Conservation (phyloP, 1,140 invertebrate species). For the Conopomorpha cramerella region DNA sequence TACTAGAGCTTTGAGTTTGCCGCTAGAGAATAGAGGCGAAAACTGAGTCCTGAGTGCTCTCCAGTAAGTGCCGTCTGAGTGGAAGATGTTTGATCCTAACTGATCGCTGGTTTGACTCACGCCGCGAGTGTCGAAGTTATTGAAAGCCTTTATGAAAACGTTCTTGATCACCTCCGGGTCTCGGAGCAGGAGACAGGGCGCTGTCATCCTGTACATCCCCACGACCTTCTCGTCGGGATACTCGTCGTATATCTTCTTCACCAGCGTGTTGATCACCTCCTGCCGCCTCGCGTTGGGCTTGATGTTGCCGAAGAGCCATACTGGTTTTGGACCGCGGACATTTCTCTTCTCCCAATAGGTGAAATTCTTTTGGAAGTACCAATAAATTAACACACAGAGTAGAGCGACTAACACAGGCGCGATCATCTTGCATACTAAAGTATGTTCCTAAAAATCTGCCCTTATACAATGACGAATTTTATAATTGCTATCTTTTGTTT, state of each 20-base stretch:
- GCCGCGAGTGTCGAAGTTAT: constrained; percentile 54
- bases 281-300: constrained; percentile 10
- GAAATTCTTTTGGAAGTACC: constrained; percentile 13
- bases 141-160: constrained; percentile 65
- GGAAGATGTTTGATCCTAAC: constrained; percentile 44
- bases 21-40: constrained; percentile 63
- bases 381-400: constrained; percentile 5
- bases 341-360: constrained; percentile 16
- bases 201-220: constrained; percentile 29
- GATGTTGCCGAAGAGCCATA: constrained; percentile 15
- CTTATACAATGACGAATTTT: too few relatives aligned
- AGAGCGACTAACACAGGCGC: neutral
- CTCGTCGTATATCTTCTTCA: constrained; percentile 15
- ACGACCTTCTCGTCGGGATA: constrained; percentile 25
- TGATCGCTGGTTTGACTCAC: constrained; percentile 54
- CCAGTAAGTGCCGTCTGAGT: constrained; percentile 59
- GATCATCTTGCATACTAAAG: neutral
- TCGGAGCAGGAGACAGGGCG: constrained; percentile 53
- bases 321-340: constrained; percentile 11
- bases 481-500: too few relatives aligned
- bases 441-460: too few relatives aligned
- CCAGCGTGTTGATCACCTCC: constrained; percentile 9
- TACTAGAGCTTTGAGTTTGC: constrained; percentile 63
- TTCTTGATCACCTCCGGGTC: constrained; percentile 66
- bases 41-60: constrained; percentile 56